phyloP scores from a whole-genome alignment of 2,113 vertebrate species.

The Cryptomyrus ogoouensis region DNA sequence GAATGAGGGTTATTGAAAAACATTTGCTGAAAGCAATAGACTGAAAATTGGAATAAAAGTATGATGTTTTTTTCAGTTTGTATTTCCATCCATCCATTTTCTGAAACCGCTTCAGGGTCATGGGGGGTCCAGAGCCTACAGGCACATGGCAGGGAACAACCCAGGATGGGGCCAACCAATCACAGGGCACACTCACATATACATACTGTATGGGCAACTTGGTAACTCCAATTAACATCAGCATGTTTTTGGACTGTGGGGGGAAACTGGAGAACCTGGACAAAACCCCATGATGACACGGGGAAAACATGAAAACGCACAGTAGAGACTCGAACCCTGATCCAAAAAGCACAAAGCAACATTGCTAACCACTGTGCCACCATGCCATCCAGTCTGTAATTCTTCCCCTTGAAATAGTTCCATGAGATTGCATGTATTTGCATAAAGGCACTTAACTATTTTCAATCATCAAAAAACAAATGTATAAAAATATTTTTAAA shows the following conservation, averaged over 20 bases:
- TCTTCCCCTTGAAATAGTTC: not conserved
- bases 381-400: not conserved
- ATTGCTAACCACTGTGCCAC: too few relatives aligned
- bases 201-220: not conserved
- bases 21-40: not conserved
- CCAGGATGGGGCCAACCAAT: not conserved
- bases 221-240: not conserved
- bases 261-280: too few relatives aligned
- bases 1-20: not conserved
- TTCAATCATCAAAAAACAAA: not conserved
- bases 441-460: conserved; percentile 4
- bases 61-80: not conserved
- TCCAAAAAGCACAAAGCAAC: too few relatives aligned
- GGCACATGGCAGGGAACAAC: not conserved
- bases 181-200: not conserved
- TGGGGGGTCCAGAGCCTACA: not conserved
- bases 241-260: too few relatives aligned
- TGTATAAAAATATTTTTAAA: not conserved
- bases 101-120: not conserved
- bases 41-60: conserved; percentile 1
- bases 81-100: not conserved
- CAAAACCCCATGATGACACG: too few relatives aligned
- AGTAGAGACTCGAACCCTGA: too few relatives aligned
- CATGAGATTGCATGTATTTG: conserved; percentile 1
- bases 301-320: too few relatives aligned